These are phyloP conservation scores for Athalia circularis DNA, from an alignment of 2,888 invertebrate species.

Conservation along the genomic window DNA sequence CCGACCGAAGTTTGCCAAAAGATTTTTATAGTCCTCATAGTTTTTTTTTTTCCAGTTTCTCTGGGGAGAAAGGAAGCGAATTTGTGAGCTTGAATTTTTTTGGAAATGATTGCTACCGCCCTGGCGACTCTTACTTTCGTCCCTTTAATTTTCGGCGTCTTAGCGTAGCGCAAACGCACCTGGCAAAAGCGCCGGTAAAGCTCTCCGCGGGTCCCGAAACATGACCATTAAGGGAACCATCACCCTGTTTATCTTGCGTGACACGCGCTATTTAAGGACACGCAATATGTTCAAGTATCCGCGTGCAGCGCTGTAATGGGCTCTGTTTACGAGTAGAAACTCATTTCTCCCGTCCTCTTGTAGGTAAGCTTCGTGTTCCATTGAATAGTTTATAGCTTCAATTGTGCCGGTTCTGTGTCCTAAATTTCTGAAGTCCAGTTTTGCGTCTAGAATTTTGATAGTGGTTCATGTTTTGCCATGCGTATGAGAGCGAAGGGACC, in stretches of 20 bases:
- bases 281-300: neutral
- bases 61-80: too few relatives aligned
- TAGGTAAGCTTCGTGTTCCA: neutral
- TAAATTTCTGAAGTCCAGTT: neutral
- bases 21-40: too few relatives aligned
- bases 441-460: conserved; percentile 6
- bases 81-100: too few relatives aligned
- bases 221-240: conserved; percentile 12
- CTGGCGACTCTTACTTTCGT: too few relatives aligned
- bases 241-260: conserved; percentile 29
- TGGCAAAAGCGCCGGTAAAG: conserved; percentile 2
- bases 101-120: too few relatives aligned
- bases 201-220: neutral
- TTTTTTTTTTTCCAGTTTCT: too few relatives aligned
- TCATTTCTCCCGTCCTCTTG: too few relatives aligned
- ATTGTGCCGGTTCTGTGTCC: conserved; percentile 7
- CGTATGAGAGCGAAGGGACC: neutral
- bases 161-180: conserved; percentile 3
- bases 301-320: neutral
- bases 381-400: conserved; percentile 31
- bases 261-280: conserved; percentile 29
- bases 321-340: neutral
- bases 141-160: neutral
- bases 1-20: too few relatives aligned
- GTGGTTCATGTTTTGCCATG: conserved; percentile 14